A percentile compares a stretch with the other conserved stretches of the same genome.
These are phyloP conservation scores for Alethe castanea DNA, from an alignment of 2,113 vertebrate genomes.

Conservation along the genomic window DNA sequence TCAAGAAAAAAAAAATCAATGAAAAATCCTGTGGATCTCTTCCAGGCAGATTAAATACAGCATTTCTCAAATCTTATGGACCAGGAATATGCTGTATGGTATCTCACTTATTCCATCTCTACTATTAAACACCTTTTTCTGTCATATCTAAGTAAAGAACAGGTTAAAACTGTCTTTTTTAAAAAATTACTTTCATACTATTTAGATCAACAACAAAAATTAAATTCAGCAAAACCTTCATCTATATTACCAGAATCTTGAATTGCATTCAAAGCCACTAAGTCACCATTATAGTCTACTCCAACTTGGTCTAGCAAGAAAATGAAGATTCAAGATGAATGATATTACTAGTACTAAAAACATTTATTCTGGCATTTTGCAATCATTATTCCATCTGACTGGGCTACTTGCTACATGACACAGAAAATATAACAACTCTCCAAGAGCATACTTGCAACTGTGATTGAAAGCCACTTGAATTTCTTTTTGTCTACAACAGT, in stretches of 20 bases:
- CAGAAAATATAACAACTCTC: not conserved
- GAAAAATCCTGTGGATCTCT: not conserved
- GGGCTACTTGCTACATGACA: not conserved
- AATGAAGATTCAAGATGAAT: not conserved
- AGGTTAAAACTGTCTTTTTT: not conserved
- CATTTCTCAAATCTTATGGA: not conserved
- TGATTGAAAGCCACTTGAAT: not conserved
- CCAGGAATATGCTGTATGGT: not conserved
- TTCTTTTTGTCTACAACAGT: not conserved
- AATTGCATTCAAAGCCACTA: not conserved
- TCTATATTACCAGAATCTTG: not conserved
- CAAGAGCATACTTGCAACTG: not conserved
- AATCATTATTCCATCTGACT: not conserved
- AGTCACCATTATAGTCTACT: not conserved
- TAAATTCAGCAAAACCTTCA: not conserved
- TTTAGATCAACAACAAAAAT: not conserved
- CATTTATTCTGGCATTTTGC: not conserved
- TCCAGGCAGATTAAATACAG: not conserved
- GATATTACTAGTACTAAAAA: not conserved
- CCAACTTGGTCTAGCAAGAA: not conserved
- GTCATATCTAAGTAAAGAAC: not conserved
- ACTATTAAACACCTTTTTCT: not conserved
- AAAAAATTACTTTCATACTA: not conserved
- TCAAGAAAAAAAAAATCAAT: not conserved
- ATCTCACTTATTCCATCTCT: not conserved